Conservation (phyloP, 2,888 invertebrate species). For the Dolichopus griseipennis region DNA sequence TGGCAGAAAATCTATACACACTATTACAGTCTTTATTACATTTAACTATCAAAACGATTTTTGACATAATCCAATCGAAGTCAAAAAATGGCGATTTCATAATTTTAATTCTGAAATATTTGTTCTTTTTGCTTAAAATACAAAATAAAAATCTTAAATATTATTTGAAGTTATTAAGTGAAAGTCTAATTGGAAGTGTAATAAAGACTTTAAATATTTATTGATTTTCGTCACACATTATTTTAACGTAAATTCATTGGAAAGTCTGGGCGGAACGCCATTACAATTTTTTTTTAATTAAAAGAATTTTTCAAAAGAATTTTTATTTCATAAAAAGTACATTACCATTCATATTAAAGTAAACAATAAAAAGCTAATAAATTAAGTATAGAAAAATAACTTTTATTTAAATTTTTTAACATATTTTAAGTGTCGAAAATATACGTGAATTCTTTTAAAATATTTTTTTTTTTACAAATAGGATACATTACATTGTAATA, state of each 20-base stretch:
- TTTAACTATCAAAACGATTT: not conserved
- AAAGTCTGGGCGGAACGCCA: constrained; percentile 9
- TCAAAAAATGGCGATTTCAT: constrained; percentile 10
- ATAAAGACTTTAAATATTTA: constrained; percentile 2
- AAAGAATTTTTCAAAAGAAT: not conserved
- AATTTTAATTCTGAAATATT: constrained; percentile 3
- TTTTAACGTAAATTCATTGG: constrained; percentile 5
- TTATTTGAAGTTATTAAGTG: not conserved
- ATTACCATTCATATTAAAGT: not conserved
- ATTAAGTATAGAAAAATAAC: constrained; percentile 1
- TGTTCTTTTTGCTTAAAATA: not conserved
- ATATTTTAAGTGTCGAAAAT: constrained; percentile 2
- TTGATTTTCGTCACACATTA: not conserved
- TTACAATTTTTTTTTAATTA: not conserved
- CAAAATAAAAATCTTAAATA: constrained; percentile 3
- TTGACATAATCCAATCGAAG: constrained; percentile 7
- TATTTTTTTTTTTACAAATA: not conserved
- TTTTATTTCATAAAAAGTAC: not conserved
- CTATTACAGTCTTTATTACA: no score
- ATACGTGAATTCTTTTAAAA: not conserved
- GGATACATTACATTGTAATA: not conserved
- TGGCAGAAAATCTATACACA: not conserved
- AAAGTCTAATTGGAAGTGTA: not conserved
- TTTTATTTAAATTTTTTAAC: not conserved
- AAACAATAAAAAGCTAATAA: not conserved